Base-by-base conservation (phyloP, 2,113 vertebrate species). In the Connochaetes taurinus region DNA sequence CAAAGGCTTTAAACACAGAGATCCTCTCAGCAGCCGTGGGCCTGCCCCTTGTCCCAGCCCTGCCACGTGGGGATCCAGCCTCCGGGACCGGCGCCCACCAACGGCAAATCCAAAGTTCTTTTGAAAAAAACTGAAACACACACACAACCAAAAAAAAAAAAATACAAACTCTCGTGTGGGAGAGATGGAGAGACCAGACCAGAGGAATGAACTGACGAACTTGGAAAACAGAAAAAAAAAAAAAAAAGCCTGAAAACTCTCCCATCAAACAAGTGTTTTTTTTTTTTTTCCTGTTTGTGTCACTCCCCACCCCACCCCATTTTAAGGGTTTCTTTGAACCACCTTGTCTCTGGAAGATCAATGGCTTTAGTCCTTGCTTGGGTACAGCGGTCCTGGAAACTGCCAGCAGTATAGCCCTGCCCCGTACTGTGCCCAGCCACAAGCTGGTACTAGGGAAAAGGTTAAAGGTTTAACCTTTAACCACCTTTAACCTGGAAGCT, bases 1-100 rank as follows among this genome's bases (percentile, higher is more conserved):
- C 98, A 97, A 98, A 98, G 98, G 98, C 98, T 98, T 98, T 98
- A 98, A 98, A 98, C 97, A 98, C 95, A 97, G 93, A 98, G 98
- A 98, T 97, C 97, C 97, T 98, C 98, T 97, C 96, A 98, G 98
- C 97, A 98, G 98, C 98, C 52, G 33, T 96, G 96, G 98, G 97
- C 91, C 97, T 10, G 93, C 94, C 95, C 97, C 91, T 96, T 81
- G 95, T 91, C 96, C 95, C 93, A 94, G 91, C 91, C 95, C 94
- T 98, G 96, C 95, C 93, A 97, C 3, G 19, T 94, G 60, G 96
- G 85, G 78, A 93, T 78, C 93, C 95, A 96, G 95, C 96, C 94
- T 94, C 93, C 0, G 60, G 97, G 94, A 96, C 94, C 4, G 5
- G 96, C 43, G 2, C 95, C 96, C 97, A 97, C 96, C 96, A 95